A percentile compares a stretch with the other conserved stretches of the same genome.
These are phyloP conservation scores for Gephyroberyx darwinii DNA, from an alignment of 2,797 vertebrate genomes.

Conservation along the genomic window DNA sequence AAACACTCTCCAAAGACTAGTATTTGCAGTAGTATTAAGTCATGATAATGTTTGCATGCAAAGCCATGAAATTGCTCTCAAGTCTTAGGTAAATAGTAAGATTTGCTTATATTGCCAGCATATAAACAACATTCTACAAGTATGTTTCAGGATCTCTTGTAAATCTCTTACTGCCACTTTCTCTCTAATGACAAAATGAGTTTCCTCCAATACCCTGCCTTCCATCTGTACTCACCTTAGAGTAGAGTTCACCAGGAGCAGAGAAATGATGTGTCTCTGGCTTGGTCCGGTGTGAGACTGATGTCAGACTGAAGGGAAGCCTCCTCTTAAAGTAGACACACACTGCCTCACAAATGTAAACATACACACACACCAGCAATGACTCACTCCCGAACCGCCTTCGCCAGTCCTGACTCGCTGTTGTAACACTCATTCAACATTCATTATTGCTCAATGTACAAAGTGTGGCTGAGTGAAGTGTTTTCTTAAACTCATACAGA, in stretches of 20 bases:
- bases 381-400: constrained; percentile 44
- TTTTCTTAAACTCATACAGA: background rate
- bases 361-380: constrained; percentile 9
- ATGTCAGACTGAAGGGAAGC: constrained; percentile 11
- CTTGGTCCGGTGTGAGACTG: constrained; percentile 32
- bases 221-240: constrained; percentile 58
- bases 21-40: background rate
- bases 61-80: background rate
- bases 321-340: constrained; percentile 55
- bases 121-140: background rate
- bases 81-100: background rate
- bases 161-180: background rate
- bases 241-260: constrained; percentile 9
- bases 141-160: background rate
- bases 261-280: constrained; percentile 19
- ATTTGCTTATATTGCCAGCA: too few relatives aligned
- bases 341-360: background rate
- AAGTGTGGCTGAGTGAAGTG: background rate
- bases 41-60: background rate
- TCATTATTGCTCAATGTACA: too few relatives aligned
- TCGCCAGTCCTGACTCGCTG: background rate
- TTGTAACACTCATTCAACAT: too few relatives aligned
- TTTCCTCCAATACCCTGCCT: background rate
- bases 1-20: background rate
- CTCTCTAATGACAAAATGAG: background rate